Evolutionary conservation across 2,888 invertebrate genomes (phyloP).

Genomic region (Axea sp.): DNA sequence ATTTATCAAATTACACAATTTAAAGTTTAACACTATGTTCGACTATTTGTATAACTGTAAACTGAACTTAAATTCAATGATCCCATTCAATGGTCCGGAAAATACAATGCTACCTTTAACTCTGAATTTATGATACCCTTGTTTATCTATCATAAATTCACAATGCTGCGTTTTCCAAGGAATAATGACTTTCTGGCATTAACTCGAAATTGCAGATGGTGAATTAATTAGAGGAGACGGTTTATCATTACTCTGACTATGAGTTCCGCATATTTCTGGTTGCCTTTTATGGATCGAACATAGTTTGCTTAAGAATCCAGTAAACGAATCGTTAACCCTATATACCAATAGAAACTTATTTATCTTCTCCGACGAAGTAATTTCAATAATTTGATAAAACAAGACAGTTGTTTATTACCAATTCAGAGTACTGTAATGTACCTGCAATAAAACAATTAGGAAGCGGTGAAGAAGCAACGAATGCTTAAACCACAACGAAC

Average conservation of each 20-base stretch:
- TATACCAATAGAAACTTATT: neutral
- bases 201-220: neutral
- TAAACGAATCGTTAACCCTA: neutral
- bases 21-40: no score
- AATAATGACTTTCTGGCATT: neutral
- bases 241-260: neutral
- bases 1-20: no score
- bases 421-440: no score
- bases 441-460: no score
- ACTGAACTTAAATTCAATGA: no score
- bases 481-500: no score
- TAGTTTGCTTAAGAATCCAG: neutral
- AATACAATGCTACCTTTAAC: no score
- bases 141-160: no score
- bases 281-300: neutral
- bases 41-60: no score
- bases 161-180: neutral
- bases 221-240: constrained; percentile 9
- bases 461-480: no score
- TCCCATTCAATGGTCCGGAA: no score
- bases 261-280: constrained; percentile 6
- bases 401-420: neutral
- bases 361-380: neutral
- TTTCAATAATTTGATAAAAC: neutral
- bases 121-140: no score